phyloP scores from a whole-genome alignment of 2,113 vertebrate genomes.

The Ceyx cyanopectus region DNA sequence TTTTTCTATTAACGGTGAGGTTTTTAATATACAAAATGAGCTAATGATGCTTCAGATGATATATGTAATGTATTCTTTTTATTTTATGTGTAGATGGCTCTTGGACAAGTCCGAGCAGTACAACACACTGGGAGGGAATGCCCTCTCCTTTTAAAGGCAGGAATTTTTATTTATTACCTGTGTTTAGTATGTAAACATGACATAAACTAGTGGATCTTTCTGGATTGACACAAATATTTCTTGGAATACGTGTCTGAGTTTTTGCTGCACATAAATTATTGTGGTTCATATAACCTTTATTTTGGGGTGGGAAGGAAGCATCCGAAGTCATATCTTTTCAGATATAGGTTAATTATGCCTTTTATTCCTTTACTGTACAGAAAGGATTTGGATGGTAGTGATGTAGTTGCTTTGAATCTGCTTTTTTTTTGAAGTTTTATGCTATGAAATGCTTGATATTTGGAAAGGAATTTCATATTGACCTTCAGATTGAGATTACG shows the following conservation, averaged over 20 bases:
- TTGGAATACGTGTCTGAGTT: conserved; percentile 81
- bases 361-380: conserved; percentile 62
- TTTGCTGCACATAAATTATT: conserved; percentile 76
- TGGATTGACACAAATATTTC: conserved; percentile 79
- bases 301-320: conserved; percentile 77
- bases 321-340: conserved; percentile 63
- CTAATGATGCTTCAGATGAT: conserved; percentile 87
- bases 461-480: conserved; percentile 43
- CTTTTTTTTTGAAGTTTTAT: conserved; percentile 66
- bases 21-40: conserved; percentile 82
- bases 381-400: conserved; percentile 69
- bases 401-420: conserved; percentile 65
- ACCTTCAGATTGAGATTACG: conserved; percentile 57
- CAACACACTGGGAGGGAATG: conserved; percentile 88
- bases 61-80: conserved; percentile 88
- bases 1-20: conserved; percentile 78
- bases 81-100: conserved; percentile 90
- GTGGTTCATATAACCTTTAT: conserved; percentile 71
- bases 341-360: conserved; percentile 61
- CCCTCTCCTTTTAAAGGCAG: conserved; percentile 90
- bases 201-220: conserved; percentile 83
- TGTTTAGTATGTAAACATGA: conserved; percentile 87
- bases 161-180: conserved; percentile 89
- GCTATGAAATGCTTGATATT: conserved; percentile 68
- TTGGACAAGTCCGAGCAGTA: conserved; percentile 89